Conservation (phyloP, 2,888 invertebrate genomes). For the Dasysyrphus tricinctus region DNA sequence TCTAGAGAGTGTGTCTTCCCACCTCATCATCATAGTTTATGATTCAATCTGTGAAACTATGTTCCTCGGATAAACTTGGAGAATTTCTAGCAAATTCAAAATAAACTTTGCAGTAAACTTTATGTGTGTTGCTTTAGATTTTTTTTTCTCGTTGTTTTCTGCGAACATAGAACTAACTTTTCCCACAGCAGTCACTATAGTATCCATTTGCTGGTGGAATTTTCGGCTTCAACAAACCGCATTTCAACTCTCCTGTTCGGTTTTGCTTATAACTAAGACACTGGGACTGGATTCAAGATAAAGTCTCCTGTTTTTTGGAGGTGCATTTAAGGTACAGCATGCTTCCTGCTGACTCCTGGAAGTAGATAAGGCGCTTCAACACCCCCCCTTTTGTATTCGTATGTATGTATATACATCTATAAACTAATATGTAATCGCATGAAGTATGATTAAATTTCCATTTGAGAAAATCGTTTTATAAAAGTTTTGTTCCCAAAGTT, state of each 20-base stretch:
- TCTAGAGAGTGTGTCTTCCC: neutral
- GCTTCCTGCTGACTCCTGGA: neutral
- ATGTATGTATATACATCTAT: neutral
- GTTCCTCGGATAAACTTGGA: conserved; percentile 53
- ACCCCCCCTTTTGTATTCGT: neutral
- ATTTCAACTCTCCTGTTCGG: conserved; percentile 40
- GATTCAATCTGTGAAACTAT: conserved; percentile 60
- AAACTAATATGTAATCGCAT: conserved; percentile 61
- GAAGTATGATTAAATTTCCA: conserved; percentile 71
- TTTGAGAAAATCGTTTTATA: conserved; percentile 70
- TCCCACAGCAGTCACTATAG: conserved; percentile 8
- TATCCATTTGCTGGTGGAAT: conserved; percentile 41
- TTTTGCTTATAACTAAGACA: neutral
- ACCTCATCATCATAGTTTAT: conserved; percentile 33
- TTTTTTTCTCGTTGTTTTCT: conserved; percentile 23
- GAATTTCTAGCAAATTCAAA: conserved; percentile 52
- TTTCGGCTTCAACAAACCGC: conserved; percentile 38
- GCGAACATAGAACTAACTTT: conserved; percentile 34
- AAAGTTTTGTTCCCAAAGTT: conserved; percentile 53
- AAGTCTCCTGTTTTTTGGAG: conserved; percentile 26
- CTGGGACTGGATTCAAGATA: neutral
- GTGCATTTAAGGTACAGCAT: conserved; percentile 25
- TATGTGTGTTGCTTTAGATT: conserved; percentile 3
- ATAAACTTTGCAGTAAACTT: conserved; percentile 58
- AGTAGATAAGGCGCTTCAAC: neutral